A percentile compares a stretch with the other conserved stretches of the same genome.
phyloP scores from a whole-genome alignment of 2,888 invertebrate species.

The Nephrocerus scutellatus region DNA sequence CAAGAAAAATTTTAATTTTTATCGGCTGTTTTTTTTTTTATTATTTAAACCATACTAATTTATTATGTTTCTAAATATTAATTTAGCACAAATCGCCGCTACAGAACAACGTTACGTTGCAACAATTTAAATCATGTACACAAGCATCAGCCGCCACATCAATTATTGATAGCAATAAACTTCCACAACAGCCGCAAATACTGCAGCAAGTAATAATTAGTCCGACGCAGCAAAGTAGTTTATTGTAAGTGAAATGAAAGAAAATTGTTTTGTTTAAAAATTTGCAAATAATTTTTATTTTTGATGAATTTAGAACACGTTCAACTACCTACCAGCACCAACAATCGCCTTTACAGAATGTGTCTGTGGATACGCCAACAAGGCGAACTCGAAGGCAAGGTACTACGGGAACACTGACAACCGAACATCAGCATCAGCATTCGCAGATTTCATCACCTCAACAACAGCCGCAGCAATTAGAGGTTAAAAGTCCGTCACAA shows the following conservation, averaged over 20 bases:
- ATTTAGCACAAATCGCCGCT: conserved; percentile 17
- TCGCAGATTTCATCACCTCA: background rate
- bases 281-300: conserved; percentile 1
- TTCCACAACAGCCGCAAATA: conserved; percentile 21
- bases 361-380: conserved; percentile 15
- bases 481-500: too few species aligned
- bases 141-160: conserved; percentile 12
- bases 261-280: background rate
- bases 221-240: conserved; percentile 18
- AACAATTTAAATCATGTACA: conserved; percentile 17
- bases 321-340: conserved; percentile 16
- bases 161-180: conserved; percentile 17
- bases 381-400: conserved; percentile 19
- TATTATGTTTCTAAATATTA: background rate
- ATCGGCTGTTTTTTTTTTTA: too few species aligned
- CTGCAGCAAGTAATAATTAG: conserved; percentile 21
- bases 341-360: conserved; percentile 2
- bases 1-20: too few species aligned
- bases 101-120: conserved; percentile 19
- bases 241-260: conserved; percentile 16
- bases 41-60: too few species aligned
- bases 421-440: conserved; percentile 7
- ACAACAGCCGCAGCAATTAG: conserved; percentile 10
- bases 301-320: conserved; percentile 11
- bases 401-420: conserved; percentile 8